Evolutionary conservation across 2,113 vertebrate species (phyloP), one percentile per base, ranked within the genome.

Genomic region (Micronisus gabar): DNA sequence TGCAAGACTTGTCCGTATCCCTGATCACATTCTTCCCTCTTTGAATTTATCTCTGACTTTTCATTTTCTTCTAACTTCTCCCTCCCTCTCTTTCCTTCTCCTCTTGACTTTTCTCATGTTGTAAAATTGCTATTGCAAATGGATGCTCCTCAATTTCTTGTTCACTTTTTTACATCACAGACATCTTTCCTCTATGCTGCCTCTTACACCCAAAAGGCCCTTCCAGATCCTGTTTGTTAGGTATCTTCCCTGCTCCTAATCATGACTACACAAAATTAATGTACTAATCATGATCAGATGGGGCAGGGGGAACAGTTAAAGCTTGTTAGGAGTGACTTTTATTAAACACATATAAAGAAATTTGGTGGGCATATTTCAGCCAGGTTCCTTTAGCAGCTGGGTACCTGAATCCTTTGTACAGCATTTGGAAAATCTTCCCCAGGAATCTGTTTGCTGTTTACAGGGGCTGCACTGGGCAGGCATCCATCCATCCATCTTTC

Each of bases 381-480:
- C 34, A 63, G 29, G 22, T 52, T 76, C 25, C 26, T 75, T 81
- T 38, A 67, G 58, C 52, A 66, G 34, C 21, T 50, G 11, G 29
- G 29, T 45, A 41, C 45, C 40, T 14, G 53, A 73, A 52, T 63
- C 36, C 11, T 74, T 68, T 45, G 15, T 36, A 67, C 3, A 50
- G 10, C 11, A 38, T 61, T 94, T 27, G 25, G 71, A 88, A 88
- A 76, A 36, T 56, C 25, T 43, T 75, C 45, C 36, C 36, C 0
- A 2, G 17, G 12, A 66, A 53, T 71, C 38, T 62, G 13, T 50
- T 66, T 90, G 66, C 21, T 70, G 15, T 66, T 75, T 88, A 48
- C 6, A 36, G 40, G 13, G 20, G 11, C 23, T 43, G 11, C 20
- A 9, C 40, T 34, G 23, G 15, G 9, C 0, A 0, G 22, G 26